Evolutionary conservation across 1,140 invertebrate genomes (phyloP), one percentile per base, ranked within the genome.

Genomic region (Lasaia peninsularis): DNA sequence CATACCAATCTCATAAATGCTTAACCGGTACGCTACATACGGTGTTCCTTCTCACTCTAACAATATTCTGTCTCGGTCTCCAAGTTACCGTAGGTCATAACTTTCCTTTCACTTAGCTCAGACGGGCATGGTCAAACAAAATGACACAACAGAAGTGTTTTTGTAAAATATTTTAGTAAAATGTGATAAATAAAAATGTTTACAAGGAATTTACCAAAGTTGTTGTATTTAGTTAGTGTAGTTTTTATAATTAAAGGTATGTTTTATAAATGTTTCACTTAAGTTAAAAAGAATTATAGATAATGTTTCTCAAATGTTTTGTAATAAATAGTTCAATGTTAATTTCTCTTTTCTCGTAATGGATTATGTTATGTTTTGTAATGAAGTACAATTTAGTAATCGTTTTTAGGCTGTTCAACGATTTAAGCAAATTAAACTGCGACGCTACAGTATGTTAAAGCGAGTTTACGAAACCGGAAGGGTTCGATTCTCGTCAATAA

Each of bases 81-180:
- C 18, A 73, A 72, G 69, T 73, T 67, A 66, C 48, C 58, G 33
- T 10, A 48, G 55, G 48, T 48, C 28, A 31, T 68, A 61, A 73
- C 68, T 65, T 63, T 71, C 75, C 82, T 86, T 86, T 83, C 82
- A 86, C 78, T 83, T 75, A 55, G n/a, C 16, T 24, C 28, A 52
- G 56, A 31, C 56, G 14, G 44, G 49, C 35, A 56, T 61, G 56
- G 62, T 61, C 21, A 20, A 28, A 53, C 40, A 56, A 40, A 64
- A 31, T 48, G 52, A 56, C 28, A 20, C 60, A 62, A 60, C 66
- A 16, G 57, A 60, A 53, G 34, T 31, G 54, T n/a, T n/a, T n/a
- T n/a, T n/a, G n/a, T n/a, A n/a, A n/a, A n/a, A n/a, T n/a, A n/a
- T n/a, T n/a, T 50, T 63, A 28, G 40, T 49, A 78, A 71, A 70